Evolutionary conservation across 2,797 vertebrate species (phyloP), one percentile per base, ranked within the genome.

Genomic region (Buceros bicornis): DNA sequence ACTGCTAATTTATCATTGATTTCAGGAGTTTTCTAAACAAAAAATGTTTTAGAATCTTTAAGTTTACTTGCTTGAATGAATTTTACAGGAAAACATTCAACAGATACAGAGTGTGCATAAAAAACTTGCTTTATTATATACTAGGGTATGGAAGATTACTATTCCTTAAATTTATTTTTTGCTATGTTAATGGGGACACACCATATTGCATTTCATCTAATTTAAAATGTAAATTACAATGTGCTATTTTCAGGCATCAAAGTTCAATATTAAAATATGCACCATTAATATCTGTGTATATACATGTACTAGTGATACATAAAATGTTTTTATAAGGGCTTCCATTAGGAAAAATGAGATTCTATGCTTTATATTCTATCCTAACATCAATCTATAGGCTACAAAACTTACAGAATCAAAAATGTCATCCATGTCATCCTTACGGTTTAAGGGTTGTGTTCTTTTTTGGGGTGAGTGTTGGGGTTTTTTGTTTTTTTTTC

Each of bases 401-500:
- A 40, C 1, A 24, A 84, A 86, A 54, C 57, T 28, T 71, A 47
- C n/a, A 78, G 45, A 57, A 61, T 21, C 5, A 31, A 61, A 87
- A 61, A 22, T 26, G 8, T n/a, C 19, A 72, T 40, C 21, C 8
- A 56, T 26, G 8, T n/a, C 19, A 72, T 40, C 21, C 8, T 58
- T 69, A 37, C 3, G 8, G 4, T 31, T 56, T 81, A 67, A 60
- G 5, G 10, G 3, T 6, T 71, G 31, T 50, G 14, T 6, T 40
- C 37, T 73, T 2, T 11, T 66, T 25, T 50, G 48, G 22, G 22
- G 48, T 11, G 48, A 11, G 48, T 24, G 13, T 50, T 50, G 16
- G 12, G 33, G 33, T 33, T 33, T 33, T 0, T 1, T 10, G 10
- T 11, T 16, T 5, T 1, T 17, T 24, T 4, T 18, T 6, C 8